Evolutionary conservation across 2,888 invertebrate genomes (phyloP), one percentile per base, ranked within the genome.

Genomic region (Temnothorax rugatulus): DNA sequence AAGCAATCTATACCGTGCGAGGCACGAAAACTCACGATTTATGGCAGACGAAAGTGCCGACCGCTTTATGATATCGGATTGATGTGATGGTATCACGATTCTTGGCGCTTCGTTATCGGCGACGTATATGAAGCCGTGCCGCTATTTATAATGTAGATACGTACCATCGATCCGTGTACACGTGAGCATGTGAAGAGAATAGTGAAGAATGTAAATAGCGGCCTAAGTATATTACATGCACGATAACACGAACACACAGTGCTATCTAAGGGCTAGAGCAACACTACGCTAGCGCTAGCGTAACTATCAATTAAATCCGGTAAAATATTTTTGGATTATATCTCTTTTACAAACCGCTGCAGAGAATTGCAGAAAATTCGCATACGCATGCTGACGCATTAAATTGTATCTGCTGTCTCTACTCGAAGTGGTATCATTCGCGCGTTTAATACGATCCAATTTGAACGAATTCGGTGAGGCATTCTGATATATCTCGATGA

Each of bases 111-210:
- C 29, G 29, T 79, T 79, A 79, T 79, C 77, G 21, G 13, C 52
- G 64, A 41, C 21, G 34, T 57, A 50, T 5, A 47, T 79, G 34
- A 57, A 54, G n/a, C n/a, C 21, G 4, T 44, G 34, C 44, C 69
- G 25, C 18, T 73, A 59, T 41, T 44, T 63, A 82, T 69, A 66
- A 54, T 63, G 47, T 69, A 18, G 18, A 86, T 89, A 90, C 88
- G 83, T 90, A 90, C 85, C 90, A 83, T 57, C 34, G 73, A 82
- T 89, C 89, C 88, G 29, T 79, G 34, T 82, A 25, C 54, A 76
- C n/a, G 85, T 59, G 29, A 85, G 90, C 90, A 64, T 90, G 90
- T 83, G 68, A 64, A 83, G 63, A 88, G 66, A 90, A 87, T 41
- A 84, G 57, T 84, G 73, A 15, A 71, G 18, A 68, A 4, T 84